Evolutionary conservation across 2,797 vertebrate species (phyloP), one percentile per base, ranked within the genome.

Genomic region (Odontamblyopus lacepedii): DNA sequence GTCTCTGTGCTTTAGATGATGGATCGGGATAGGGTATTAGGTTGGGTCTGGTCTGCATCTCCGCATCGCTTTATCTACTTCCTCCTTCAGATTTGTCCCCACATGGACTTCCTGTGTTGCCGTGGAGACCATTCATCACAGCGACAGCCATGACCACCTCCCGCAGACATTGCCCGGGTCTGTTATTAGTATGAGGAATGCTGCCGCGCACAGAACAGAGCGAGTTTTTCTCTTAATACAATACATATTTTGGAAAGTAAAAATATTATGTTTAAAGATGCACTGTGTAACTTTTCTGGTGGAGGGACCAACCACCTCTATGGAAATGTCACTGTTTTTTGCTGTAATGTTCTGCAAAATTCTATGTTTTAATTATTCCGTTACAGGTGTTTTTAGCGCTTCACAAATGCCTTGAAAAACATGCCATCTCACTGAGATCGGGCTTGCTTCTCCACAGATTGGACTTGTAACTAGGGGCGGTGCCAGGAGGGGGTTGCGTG

Each of bases 71-170:
- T 88, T 87, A 88, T 89, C 87, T 83, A 88, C 86, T 87, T 90
- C 88, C 85, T 88, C 73, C 85, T 83, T 86, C 78, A 86, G 83
- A 90, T 87, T 85, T 87, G 78, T 74, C 80, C 78, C 82, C 84
- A 88, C 86, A 91, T 89, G 85, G 88, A 92, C 88, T 90, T 92
- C 88, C 88, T 88, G 85, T 88, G 87, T 92, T 91, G 83, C 89
- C 78, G 80, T 81, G 85, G 91, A 89, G 83, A 89, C 85, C 77
- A 90, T 92, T 90, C 86, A 90, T 93, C 91, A 91, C 90, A 73
- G 72, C 88, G 90, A 92, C 90, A 92, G 90, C 88, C 86, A 76
- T 73, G 79, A 81, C 83, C 84, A 85, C 83, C 84, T 79, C 81
- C 83, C 83, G 80, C 80, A 88, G 87, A 88, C 87, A 85, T 88